Percentiles rank a stretch among this genome's conserved stretches.
phyloP scores from a whole-genome alignment of 1,140 invertebrate genomes.

The Anoplolepis gracilipes region DNA sequence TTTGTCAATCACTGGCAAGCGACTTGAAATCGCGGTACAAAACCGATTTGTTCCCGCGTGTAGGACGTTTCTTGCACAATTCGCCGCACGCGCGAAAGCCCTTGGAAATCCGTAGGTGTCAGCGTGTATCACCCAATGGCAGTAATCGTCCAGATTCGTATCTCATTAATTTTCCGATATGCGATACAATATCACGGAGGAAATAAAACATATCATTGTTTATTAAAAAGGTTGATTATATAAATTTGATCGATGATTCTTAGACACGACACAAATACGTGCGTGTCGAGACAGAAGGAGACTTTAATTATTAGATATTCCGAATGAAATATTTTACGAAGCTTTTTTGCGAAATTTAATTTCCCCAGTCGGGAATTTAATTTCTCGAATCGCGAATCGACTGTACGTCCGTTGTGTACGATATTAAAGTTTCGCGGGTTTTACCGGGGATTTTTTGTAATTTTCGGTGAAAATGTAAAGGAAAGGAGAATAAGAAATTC shows the following conservation, averaged over 20 bases:
- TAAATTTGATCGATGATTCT: not conserved
- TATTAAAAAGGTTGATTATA: not conserved
- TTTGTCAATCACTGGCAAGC: conserved; percentile 39
- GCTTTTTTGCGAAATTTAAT: too few relatives aligned
- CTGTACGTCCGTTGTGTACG: not conserved
- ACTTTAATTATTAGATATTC: not conserved
- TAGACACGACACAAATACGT: not conserved
- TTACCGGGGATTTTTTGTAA: conserved; percentile 39
- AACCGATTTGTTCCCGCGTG: conserved; percentile 18
- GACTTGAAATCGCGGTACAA: conserved; percentile 21
- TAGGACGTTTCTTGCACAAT: conserved; percentile 56
- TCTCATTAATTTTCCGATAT: not conserved
- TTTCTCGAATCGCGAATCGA: not conserved
- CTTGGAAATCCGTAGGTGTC: conserved; percentile 14
- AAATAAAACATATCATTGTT: too few relatives aligned
- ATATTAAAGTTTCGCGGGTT: not conserved
- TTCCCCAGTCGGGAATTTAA: too few relatives aligned
- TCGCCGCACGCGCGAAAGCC: conserved; percentile 11
- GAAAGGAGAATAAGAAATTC: conserved; percentile 60
- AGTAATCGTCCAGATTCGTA: not conserved
- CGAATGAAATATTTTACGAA: too few relatives aligned
- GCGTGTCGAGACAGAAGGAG: conserved; percentile 1
- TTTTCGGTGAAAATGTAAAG: conserved; percentile 60
- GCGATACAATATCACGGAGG: not conserved
- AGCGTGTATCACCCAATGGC: not conserved